A percentile compares a stretch with the other conserved stretches of the same genome.
Evolutionary conservation across 2,113 vertebrate species (phyloP).

Genomic region (Corythoichthys intestinalis): DNA sequence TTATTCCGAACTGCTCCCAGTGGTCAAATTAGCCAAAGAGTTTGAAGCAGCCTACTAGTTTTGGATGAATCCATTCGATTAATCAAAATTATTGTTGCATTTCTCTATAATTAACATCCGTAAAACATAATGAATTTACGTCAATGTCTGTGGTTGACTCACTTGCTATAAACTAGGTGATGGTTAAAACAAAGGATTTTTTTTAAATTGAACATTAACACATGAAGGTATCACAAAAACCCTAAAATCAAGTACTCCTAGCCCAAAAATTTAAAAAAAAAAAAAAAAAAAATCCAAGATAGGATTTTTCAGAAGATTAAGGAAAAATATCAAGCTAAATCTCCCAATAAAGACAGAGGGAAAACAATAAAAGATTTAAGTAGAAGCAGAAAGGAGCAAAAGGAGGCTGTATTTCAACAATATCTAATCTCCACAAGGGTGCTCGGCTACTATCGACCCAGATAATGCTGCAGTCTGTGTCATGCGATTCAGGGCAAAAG

Average conservation of each 20-base stretch:
- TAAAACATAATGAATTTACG: slow-evolving; percentile 41
- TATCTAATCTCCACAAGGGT: slow-evolving; percentile 35
- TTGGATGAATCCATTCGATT: slow-evolving; percentile 9
- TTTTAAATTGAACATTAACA: slow-evolving; percentile 30
- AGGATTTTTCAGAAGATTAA: slow-evolving; percentile 9
- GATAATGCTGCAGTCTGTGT: slow-evolving; percentile 41
- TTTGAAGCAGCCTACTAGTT: slow-evolving; percentile 35
- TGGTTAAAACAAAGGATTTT: slow-evolving; percentile 36
- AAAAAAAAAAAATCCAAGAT: not conserved
- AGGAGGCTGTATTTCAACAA: slow-evolving; percentile 21
- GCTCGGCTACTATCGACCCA: slow-evolving; percentile 45
- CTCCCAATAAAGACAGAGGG: slow-evolving; percentile 18
- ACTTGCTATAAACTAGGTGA: slow-evolving; percentile 28
- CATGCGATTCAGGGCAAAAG: slow-evolving; percentile 50
- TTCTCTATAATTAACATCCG: slow-evolving; percentile 46
- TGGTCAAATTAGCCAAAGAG: slow-evolving; percentile 49
- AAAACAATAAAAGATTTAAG: slow-evolving; percentile 30
- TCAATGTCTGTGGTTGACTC: slow-evolving; percentile 24
- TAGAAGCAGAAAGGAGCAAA: slow-evolving; percentile 20
- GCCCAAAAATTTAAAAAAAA: not conserved
- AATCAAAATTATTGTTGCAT: slow-evolving; percentile 30
- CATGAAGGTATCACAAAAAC: not conserved
- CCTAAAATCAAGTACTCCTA: not conserved
- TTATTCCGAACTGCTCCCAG: slow-evolving; percentile 41
- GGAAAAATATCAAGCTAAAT: slow-evolving; percentile 17